Conservation (phyloP, 2,797 vertebrate genomes). For the Apodemus agrarius region DNA sequence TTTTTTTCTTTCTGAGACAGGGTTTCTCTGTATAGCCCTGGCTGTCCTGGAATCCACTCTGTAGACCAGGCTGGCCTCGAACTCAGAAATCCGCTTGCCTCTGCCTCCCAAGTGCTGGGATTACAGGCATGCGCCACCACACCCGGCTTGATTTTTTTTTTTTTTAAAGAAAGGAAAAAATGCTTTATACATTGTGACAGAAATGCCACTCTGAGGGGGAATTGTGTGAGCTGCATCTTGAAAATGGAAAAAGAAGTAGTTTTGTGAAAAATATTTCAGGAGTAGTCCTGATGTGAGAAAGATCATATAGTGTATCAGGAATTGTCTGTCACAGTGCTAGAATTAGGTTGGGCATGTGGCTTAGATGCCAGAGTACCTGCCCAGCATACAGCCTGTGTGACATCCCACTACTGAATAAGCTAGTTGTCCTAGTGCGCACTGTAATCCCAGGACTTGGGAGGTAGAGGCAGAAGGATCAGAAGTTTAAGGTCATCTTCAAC, state of each 20-base stretch:
- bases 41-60: no score
- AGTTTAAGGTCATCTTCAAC: neutral
- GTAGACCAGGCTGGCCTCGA: no score
- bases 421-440: neutral
- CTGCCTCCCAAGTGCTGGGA: no score
- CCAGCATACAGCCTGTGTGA: neutral
- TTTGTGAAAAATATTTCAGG: constrained; percentile 23
- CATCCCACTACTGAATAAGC: neutral
- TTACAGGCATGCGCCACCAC: no score
- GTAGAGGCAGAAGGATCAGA: neutral
- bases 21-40: no score
- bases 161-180: neutral
- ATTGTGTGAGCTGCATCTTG: constrained; percentile 6
- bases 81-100: no score
- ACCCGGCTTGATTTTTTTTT: no score
- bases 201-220: neutral
- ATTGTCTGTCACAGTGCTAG: neutral
- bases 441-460: neutral
- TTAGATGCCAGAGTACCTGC: neutral
- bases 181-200: constrained; percentile 27
- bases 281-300: constrained; percentile 24
- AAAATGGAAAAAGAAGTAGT: constrained; percentile 8
- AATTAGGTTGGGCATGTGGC: neutral
- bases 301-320: neutral
- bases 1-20: no score